A percentile compares a stretch with the other conserved stretches of the same genome.
These are phyloP conservation scores for Drosophila seguyi DNA, from an alignment of 1,140 invertebrate genomes.

Conservation along the genomic window DNA sequence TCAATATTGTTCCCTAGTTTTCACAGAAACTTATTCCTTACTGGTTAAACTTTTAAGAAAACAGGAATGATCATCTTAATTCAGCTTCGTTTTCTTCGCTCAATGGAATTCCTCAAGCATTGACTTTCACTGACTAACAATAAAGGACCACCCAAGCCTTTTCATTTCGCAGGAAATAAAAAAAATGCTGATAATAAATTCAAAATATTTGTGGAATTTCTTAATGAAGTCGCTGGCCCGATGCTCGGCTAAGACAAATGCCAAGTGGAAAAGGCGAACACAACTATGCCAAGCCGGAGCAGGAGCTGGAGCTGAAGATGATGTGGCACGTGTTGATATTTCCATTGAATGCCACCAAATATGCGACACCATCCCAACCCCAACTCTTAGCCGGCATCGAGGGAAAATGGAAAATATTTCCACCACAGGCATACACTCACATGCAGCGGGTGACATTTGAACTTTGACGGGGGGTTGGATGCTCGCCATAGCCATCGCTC, in stretches of 20 bases:
- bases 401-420: slow-evolving; percentile 50
- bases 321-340: slow-evolving; percentile 78
- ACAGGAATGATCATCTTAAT: background rate
- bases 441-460: slow-evolving; percentile 66
- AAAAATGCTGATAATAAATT: slow-evolving; percentile 60
- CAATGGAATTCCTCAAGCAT: background rate
- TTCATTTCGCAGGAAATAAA: slow-evolving; percentile 41
- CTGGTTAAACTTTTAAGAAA: background rate
- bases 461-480: slow-evolving; percentile 45
- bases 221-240: slow-evolving; percentile 65
- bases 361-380: slow-evolving; percentile 48
- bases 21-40: background rate
- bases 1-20: background rate
- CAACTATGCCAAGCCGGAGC: slow-evolving; percentile 41
- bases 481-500: background rate
- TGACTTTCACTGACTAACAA: slow-evolving; percentile 42
- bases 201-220: slow-evolving; percentile 76
- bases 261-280: slow-evolving; percentile 38
- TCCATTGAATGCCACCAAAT: slow-evolving; percentile 78
- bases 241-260: slow-evolving; percentile 69
- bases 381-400: slow-evolving; percentile 3
- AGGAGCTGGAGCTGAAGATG: slow-evolving; percentile 34
- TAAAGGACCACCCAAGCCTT: slow-evolving; percentile 15
- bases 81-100: background rate
- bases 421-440: slow-evolving; percentile 35